phyloP scores from a whole-genome alignment of 2,113 vertebrate species.

The Desmodus rotundus region DNA sequence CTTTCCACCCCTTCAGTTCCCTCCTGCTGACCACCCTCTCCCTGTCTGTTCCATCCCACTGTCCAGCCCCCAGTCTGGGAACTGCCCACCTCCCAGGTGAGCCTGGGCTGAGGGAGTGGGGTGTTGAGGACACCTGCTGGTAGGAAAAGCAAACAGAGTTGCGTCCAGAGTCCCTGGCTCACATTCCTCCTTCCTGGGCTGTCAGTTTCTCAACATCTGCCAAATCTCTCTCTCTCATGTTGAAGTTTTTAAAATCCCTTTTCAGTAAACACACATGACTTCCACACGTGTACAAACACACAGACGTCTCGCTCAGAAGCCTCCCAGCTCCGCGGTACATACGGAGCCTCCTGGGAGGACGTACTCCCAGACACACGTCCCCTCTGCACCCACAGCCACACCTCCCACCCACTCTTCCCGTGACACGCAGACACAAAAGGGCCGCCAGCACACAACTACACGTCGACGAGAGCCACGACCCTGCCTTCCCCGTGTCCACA shows the following conservation, averaged over 20 bases:
- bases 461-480: background rate
- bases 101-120: slow-evolving; percentile 24
- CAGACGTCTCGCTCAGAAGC: slow-evolving; percentile 47
- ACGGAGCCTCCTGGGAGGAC: slow-evolving; percentile 49
- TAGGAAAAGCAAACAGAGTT: slow-evolving; percentile 58
- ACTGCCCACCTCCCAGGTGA: slow-evolving; percentile 25
- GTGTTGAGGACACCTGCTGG: slow-evolving; percentile 75
- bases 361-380: slow-evolving; percentile 33
- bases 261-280: slow-evolving; percentile 71
- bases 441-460: background rate
- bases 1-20: background rate
- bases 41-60: background rate
- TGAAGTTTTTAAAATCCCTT: slow-evolving; percentile 68
- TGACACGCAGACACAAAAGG: slow-evolving; percentile 32
- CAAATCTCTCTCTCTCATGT: slow-evolving; percentile 67
- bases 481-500: background rate
- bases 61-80: background rate
- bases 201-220: slow-evolving; percentile 68
- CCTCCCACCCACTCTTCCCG: background rate
- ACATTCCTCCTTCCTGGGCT: slow-evolving; percentile 66
- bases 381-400: background rate
- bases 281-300: slow-evolving; percentile 72
- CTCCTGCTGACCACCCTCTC: background rate
- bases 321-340: background rate
- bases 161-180: slow-evolving; percentile 30